A percentile compares a stretch with the other conserved stretches of the same genome.
Conservation (phyloP, 1,140 invertebrate genomes). For the Caenorhabditis brenneri region DNA sequence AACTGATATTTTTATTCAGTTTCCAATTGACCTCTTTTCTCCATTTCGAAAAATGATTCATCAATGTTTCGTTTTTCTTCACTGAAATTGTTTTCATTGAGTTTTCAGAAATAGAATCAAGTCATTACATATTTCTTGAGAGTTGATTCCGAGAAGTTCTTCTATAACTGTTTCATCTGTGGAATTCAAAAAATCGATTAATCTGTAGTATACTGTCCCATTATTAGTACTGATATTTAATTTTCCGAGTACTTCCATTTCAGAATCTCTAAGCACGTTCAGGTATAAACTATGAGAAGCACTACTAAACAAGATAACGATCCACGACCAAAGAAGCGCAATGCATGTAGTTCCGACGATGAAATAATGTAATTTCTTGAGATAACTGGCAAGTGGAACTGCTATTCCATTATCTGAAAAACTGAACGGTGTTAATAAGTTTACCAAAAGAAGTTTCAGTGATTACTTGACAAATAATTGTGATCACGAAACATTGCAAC, state of each 20-base stretch:
- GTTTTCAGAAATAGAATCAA: neutral
- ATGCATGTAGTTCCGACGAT: neutral
- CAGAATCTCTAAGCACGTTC: neutral
- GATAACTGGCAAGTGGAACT: neutral
- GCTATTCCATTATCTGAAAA: neutral
- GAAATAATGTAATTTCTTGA: neutral
- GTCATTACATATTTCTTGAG: neutral
- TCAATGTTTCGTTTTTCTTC: neutral
- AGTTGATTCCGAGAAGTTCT: neutral
- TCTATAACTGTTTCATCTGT: neutral
- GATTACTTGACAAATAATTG: neutral
- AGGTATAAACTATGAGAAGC: neutral
- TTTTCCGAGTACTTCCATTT: neutral
- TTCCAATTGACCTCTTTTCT: neutral
- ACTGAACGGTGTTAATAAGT: neutral
- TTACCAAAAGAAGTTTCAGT: neutral
- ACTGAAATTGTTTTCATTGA: neutral
- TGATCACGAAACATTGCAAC: neutral
- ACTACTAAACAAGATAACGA: neutral
- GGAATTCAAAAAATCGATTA: neutral
- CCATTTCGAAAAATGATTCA: neutral
- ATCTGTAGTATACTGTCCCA: no score
- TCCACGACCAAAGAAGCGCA: neutral
- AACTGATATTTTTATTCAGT: neutral
- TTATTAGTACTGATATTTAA: neutral